Evolutionary conservation across 2,888 invertebrate species (phyloP).

Genomic region (Plagodis pulveraria): DNA sequence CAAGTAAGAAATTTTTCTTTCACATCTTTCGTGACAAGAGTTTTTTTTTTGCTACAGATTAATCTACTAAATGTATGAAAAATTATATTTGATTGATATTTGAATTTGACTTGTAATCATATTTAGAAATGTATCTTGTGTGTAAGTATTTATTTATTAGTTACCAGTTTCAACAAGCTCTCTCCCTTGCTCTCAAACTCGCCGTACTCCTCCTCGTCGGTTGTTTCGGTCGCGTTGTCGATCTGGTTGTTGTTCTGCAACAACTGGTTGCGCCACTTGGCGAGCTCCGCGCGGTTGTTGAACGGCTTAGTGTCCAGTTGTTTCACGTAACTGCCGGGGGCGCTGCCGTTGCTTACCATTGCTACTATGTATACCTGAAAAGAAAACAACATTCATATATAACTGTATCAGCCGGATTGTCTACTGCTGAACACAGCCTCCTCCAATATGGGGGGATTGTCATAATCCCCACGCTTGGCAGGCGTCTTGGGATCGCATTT

Average conservation of each 20-base stretch:
- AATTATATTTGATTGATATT: too few species aligned
- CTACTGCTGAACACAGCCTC: too few species aligned
- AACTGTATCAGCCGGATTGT: too few species aligned
- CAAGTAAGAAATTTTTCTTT: background rate
- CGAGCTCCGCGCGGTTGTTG: conserved; percentile 69
- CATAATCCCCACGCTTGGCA: too few species aligned
- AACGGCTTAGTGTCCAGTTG: conserved; percentile 75
- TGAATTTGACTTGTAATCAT: too few species aligned
- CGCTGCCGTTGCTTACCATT: conserved; percentile 91
- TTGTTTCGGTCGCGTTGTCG: conserved; percentile 59
- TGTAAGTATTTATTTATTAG: background rate
- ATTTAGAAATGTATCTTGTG: too few species aligned
- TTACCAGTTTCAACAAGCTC: conserved; percentile 92
- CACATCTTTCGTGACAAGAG: background rate
- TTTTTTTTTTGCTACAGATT: background rate
- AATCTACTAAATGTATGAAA: background rate
- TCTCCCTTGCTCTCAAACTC: conserved; percentile 92
- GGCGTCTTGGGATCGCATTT: too few species aligned
- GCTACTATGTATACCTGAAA: conserved; percentile 95
- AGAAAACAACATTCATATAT: conserved; percentile 7
- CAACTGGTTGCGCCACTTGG: conserved; percentile 72
- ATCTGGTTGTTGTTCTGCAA: conserved; percentile 65
- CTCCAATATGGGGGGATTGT: too few species aligned
- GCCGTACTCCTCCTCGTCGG: conserved; percentile 86
- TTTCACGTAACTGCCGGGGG: conserved; percentile 85